Conservation (phyloP, 2,888 invertebrate species). For the Argyra leucocephala region DNA sequence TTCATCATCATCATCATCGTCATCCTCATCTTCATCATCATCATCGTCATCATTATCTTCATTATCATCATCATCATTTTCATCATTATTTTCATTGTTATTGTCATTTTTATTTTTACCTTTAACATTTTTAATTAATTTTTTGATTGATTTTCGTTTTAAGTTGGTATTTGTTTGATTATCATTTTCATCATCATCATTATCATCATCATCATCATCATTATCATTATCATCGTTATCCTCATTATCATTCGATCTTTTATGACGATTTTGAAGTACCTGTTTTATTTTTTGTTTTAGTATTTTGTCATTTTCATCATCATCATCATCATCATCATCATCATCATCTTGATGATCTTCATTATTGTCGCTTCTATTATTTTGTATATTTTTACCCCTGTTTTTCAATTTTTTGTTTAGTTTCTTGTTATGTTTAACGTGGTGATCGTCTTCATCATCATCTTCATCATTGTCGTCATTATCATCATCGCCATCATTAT, state of each 20-base stretch:
- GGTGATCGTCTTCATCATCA: constrained; percentile 41
- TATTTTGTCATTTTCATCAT: constrained; percentile 42
- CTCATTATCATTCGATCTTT: no score
- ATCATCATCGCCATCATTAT: constrained; percentile 37
- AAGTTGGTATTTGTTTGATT: background rate
- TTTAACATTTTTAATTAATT: background rate
- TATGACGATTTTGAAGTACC: constrained; percentile 26
- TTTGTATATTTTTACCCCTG: constrained; percentile 28
- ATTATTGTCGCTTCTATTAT: no score
- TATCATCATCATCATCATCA: constrained; percentile 37
- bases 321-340: constrained; percentile 42
- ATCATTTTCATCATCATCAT: constrained; percentile 20
- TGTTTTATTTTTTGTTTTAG: constrained; percentile 36
- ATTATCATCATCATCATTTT: constrained; percentile 43
- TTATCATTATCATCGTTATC: constrained; percentile 41
- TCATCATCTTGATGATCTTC: constrained; percentile 21
- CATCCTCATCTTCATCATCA: constrained; percentile 33
- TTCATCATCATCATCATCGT: constrained; percentile 23
- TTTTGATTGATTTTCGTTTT: background rate
- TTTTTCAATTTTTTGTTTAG: constrained; percentile 18
- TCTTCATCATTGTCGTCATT: constrained; percentile 31
- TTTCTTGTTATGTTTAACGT: constrained; percentile 43
- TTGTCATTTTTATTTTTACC: constrained; percentile 23
- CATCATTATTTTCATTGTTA: constrained; percentile 34
- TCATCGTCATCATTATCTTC: constrained; percentile 42